phyloP scores from a whole-genome alignment of 2,888 invertebrate genomes.

The Pristionchus maxplancki region DNA sequence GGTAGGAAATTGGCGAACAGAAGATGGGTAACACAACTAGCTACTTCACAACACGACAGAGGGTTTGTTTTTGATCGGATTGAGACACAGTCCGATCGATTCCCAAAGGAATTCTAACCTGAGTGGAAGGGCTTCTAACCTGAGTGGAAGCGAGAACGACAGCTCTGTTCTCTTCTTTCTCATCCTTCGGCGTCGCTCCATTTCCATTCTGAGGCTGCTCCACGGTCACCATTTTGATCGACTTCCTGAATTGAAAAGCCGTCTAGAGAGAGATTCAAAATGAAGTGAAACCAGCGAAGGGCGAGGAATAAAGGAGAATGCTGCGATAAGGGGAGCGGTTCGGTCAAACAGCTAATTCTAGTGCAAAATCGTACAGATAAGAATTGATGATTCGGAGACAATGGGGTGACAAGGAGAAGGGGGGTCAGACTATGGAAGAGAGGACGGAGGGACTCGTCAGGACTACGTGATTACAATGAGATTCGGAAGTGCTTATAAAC shows the following conservation, averaged over 20 bases:
- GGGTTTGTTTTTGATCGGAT: background rate
- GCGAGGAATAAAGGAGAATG: background rate
- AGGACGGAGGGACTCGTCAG: background rate
- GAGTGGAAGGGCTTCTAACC: background rate
- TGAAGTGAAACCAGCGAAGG: background rate
- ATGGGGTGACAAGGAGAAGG: background rate
- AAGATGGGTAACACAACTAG: background rate
- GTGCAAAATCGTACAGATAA: background rate
- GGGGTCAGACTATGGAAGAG: background rate
- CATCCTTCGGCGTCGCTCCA: background rate
- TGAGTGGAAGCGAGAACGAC: slow-evolving; percentile 29
- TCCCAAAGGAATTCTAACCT: no score
- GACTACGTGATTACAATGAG: background rate
- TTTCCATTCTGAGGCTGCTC: slow-evolving; percentile 36
- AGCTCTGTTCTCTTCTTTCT: slow-evolving; percentile 30
- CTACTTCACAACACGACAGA: background rate
- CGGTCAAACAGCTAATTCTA: background rate
- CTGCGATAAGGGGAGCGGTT: background rate
- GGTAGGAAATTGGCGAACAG: background rate
- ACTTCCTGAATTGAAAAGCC: background rate
- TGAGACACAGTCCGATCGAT: no score
- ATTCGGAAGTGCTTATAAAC: background rate
- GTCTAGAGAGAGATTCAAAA: no score
- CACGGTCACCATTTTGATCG: slow-evolving; percentile 34
- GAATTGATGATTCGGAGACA: background rate